phyloP scores from a whole-genome alignment of 2,113 vertebrate species.

The Lasiurus borealis region DNA sequence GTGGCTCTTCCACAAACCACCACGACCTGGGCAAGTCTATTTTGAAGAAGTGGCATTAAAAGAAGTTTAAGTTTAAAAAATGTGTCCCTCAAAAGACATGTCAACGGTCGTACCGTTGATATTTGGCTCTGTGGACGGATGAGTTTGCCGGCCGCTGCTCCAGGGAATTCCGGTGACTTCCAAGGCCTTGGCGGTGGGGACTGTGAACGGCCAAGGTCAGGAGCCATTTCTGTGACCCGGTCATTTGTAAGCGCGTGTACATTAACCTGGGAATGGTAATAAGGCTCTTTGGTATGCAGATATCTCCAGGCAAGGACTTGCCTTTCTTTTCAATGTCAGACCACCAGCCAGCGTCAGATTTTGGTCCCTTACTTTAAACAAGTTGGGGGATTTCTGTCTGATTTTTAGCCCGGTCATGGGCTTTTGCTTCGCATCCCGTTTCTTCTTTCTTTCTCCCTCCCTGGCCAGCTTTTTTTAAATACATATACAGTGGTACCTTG shows the following conservation, averaged over 20 bases:
- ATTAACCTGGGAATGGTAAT: neutral
- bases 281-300: neutral
- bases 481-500: too few relatives aligned
- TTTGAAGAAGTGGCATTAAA: too few relatives aligned
- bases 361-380: neutral
- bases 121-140: too few relatives aligned
- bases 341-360: neutral
- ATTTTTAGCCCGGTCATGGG: accelerated
- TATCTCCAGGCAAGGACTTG: neutral
- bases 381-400: neutral
- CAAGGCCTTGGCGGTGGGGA: neutral
- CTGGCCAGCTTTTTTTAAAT: too few relatives aligned
- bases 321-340: neutral
- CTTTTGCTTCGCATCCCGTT: neutral
- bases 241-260: neutral
- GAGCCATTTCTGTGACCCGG: neutral
- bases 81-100: too few relatives aligned
- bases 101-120: too few relatives aligned
- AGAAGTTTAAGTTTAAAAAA: too few relatives aligned
- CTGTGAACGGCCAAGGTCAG: neutral
- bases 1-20: too few relatives aligned
- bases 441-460: too few relatives aligned
- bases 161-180: neutral
- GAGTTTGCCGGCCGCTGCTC: too few relatives aligned
- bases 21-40: too few relatives aligned